Evolutionary conservation across 2,888 invertebrate genomes (phyloP).

Genomic region (Adelognathus sp.): DNA sequence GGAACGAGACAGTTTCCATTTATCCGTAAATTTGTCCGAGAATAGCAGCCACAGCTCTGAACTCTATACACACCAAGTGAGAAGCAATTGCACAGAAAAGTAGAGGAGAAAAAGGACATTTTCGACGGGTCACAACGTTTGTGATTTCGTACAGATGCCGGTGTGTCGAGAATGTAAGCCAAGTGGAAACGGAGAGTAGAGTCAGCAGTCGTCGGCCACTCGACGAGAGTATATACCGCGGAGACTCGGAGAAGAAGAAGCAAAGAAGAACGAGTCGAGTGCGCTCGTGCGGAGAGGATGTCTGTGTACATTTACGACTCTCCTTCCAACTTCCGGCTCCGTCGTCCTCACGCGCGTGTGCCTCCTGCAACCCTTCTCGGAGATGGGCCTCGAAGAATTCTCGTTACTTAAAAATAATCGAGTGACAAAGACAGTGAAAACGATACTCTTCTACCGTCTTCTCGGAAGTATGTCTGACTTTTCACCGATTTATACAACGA

Average conservation of each 20-base stretch:
- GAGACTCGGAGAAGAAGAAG: not conserved
- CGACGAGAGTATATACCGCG: constrained; percentile 7
- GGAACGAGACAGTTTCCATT: constrained; percentile 38
- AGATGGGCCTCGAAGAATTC: not conserved
- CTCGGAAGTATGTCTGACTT: not conserved
- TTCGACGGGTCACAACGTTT: not conserved
- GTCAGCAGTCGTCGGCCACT: constrained; percentile 6
- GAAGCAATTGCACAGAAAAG: not conserved
- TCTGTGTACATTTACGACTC: constrained; percentile 42
- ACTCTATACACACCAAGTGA: not conserved
- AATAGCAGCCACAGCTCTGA: not conserved
- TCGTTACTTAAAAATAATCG: not conserved
- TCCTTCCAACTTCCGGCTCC: constrained; percentile 32
- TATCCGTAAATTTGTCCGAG: constrained; percentile 19
- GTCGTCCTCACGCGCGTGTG: not conserved
- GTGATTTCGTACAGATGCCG: not conserved
- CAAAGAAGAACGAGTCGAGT: constrained; percentile 15
- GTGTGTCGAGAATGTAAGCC: not conserved
- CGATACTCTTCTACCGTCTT: not conserved
- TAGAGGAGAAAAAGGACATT: not conserved
- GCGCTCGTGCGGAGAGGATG: constrained; percentile 1
- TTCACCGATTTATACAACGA: not conserved
- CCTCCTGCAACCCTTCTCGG: constrained; percentile 3
- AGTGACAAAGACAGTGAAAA: not conserved
- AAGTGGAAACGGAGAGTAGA: not conserved